These are phyloP conservation scores for Lasioglossum oenotherae DNA, from an alignment of 2,888 invertebrate species.

Conservation along the genomic window DNA sequence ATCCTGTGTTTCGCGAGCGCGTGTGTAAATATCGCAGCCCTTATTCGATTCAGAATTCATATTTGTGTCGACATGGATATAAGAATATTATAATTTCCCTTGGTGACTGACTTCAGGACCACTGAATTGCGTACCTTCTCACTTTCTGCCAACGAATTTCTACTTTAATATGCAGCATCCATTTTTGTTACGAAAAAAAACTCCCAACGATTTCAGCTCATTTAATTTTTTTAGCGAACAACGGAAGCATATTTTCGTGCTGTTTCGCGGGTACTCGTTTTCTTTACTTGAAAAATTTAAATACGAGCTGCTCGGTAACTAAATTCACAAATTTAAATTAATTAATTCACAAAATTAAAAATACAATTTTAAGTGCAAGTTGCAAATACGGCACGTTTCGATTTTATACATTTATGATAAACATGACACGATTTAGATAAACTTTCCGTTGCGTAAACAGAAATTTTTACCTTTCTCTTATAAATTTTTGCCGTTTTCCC, in stretches of 20 bases:
- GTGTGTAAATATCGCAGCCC: not conserved
- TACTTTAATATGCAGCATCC: not conserved
- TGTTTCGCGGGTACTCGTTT: not conserved
- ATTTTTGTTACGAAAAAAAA: not conserved
- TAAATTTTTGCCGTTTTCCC: too few species aligned
- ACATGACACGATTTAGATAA: too few species aligned
- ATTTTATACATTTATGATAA: too few species aligned
- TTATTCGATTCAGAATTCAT: not conserved
- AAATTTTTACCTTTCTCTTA: too few species aligned
- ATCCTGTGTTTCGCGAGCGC: not conserved
- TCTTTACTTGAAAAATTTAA: not conserved
- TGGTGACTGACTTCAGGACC: not conserved
- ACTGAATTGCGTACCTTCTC: not conserved
- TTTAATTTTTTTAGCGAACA: not conserved
- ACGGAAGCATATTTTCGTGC: too few species aligned
- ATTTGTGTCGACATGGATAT: not conserved
- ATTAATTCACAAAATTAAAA: too few species aligned
- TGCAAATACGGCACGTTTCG: not conserved
- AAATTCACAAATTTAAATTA: not conserved
- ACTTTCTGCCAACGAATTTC: not conserved
- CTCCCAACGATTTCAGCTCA: not conserved
- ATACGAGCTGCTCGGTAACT: not conserved
- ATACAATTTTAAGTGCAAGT: not conserved
- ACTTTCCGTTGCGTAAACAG: too few species aligned
- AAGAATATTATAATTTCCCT: slow-evolving; percentile 10